Percentiles rank a stretch among this genome's conserved stretches.
Conservation (phyloP, 1,140 invertebrate genomes). For the Drosophila pallidifrons region DNA sequence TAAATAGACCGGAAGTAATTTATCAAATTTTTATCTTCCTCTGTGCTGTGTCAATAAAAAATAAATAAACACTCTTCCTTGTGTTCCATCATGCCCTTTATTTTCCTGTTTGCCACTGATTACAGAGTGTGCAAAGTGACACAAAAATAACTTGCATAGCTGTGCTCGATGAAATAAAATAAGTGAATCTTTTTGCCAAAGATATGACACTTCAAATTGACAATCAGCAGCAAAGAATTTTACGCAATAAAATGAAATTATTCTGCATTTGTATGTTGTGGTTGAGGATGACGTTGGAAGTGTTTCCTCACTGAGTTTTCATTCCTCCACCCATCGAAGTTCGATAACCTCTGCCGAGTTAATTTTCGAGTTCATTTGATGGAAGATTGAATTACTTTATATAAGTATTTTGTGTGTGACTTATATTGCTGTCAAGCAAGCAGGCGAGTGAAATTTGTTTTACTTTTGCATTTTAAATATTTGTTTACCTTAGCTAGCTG, state of each 20-base stretch:
- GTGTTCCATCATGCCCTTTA: neutral
- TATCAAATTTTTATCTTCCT: neutral
- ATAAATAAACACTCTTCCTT: neutral
- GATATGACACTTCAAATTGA: slow-evolving; percentile 19
- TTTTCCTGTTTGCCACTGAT: neutral
- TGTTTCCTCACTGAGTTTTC: neutral
- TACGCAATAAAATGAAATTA: slow-evolving; percentile 3
- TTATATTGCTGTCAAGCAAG: slow-evolving; percentile 21
- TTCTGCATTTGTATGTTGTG: slow-evolving; percentile 1
- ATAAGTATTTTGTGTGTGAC: neutral
- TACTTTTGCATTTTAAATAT: slow-evolving; percentile 32
- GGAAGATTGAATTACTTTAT: slow-evolving; percentile 22
- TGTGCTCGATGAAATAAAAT: slow-evolving; percentile 10
- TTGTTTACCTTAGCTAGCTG: slow-evolving; percentile 33
- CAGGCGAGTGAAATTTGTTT: slow-evolving; percentile 16
- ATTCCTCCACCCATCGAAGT: neutral
- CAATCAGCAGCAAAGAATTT: slow-evolving; percentile 9
- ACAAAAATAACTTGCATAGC: slow-evolving; percentile 19
- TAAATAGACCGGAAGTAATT: too few relatives aligned
- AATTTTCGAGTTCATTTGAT: slow-evolving; percentile 22
- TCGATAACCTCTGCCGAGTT: slow-evolving; percentile 2
- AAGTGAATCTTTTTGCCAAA: neutral
- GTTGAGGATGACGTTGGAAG: neutral
- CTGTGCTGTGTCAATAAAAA: too few relatives aligned
- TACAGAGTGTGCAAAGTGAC: slow-evolving; percentile 1